These are phyloP conservation scores for Herpailurus yagouaroundi DNA, from an alignment of 2,113 vertebrate species.

Conservation along the genomic window DNA sequence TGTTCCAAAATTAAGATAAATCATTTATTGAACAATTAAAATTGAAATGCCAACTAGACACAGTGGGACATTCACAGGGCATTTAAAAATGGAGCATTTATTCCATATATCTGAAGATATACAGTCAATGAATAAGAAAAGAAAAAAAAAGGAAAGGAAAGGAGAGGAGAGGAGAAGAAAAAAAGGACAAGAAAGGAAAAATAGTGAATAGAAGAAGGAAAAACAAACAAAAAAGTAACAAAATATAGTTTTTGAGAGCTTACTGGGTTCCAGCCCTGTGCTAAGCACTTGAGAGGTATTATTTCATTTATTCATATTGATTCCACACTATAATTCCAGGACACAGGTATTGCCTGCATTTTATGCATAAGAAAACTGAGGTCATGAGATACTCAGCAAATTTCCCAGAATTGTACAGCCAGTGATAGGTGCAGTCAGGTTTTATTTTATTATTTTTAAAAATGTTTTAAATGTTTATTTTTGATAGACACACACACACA, in stretches of 20 bases:
- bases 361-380: neutral
- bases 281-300: neutral
- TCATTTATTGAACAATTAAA: neutral
- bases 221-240: neutral
- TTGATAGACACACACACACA: too few relatives aligned
- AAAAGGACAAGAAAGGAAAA: neutral
- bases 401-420: neutral
- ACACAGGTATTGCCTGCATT: neutral
- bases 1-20: neutral
- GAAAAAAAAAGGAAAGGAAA: neutral
- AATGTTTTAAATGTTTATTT: too few relatives aligned
- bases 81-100: slow-evolving; percentile 1
- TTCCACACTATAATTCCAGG: neutral
- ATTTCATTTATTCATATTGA: neutral
- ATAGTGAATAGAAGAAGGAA: neutral
- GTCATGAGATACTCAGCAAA: neutral
- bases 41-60: neutral
- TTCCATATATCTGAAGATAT: neutral
- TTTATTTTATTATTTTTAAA: neutral
- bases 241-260: neutral
- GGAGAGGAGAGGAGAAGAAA: neutral
- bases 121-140: neutral
- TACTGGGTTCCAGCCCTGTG: accelerated
- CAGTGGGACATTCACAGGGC: neutral
- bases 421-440: neutral